Evolutionary conservation across 1,140 invertebrate species (phyloP), one percentile per base, ranked within the genome.

Genomic region (Liolophura sinensis): DNA sequence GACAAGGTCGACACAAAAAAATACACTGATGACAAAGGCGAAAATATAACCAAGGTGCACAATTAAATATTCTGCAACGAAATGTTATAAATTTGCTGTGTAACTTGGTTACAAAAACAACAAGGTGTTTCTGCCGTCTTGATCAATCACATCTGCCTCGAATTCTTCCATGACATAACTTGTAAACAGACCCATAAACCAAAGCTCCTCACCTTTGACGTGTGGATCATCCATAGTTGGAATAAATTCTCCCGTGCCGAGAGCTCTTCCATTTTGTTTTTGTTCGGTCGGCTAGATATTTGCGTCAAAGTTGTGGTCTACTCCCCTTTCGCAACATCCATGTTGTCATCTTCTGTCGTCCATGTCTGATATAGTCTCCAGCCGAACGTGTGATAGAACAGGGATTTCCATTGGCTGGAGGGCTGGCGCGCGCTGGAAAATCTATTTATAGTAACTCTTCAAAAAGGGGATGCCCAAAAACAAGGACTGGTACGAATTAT

Each of bases 141-240:
- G 12, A 31, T 16, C 51, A 25, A 46, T 20, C 16, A 46, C 24
- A 46, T 25, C 20, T 48, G 27, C n/a, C 12, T 46, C 48, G 31
- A 20, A 25, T 15, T 18, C 12, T 50, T 62, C 22, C 20, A 48
- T 56, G 16, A 61, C n/a, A 64, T 51, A 24, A n/a, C 31, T 60
- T 14, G 22, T 20, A 54, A 31, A n/a, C 50, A 61, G 31, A 51
- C 50, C 57, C 18, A n/a, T 48, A 25, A 22, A 27, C n/a, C 24
- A 46, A 31, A 15, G 24, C 15, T 40, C 49, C 61, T 60, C 60
- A 76, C 74, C 72, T 76, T 76, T 11, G 74, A 49, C n/a, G 64
- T 69, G 64, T 72, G 73, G 18, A 73, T 70, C 74, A 76, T 74
- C 74, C 74, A 76, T 31, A 70, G 58, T 63, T 76, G 65, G 62